phyloP scores from a whole-genome alignment of 2,113 vertebrate species.

The Tetrax tetrax region DNA sequence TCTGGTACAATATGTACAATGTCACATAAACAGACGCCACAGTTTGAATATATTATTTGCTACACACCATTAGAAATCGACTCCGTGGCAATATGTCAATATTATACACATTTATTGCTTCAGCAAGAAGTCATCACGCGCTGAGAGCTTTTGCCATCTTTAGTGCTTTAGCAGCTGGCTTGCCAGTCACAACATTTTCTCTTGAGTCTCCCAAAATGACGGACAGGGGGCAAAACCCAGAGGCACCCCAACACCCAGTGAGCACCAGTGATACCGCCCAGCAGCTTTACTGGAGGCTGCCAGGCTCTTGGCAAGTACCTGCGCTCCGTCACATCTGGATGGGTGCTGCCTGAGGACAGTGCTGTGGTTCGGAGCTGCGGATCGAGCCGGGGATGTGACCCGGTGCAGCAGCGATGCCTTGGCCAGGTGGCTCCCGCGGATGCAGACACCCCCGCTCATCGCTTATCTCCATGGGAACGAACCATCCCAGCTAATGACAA shows the following conservation, averaged over 20 bases:
- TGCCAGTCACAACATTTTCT: background rate
- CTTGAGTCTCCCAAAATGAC: background rate
- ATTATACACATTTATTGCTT: slow-evolving; percentile 21
- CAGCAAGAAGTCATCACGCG: background rate
- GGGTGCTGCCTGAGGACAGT: background rate
- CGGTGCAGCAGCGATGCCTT: background rate
- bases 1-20: background rate
- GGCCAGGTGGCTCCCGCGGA: background rate
- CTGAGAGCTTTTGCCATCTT: background rate
- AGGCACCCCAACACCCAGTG: background rate
- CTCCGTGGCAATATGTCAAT: background rate
- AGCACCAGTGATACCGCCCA: background rate
- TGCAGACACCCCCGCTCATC: background rate
- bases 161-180: background rate
- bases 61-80: slow-evolving; percentile 44
- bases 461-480: slow-evolving; percentile 56
- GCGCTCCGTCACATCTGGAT: background rate
- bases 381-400: background rate
- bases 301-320: background rate
- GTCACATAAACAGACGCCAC: slow-evolving; percentile 1
- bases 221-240: background rate
- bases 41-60: slow-evolving; percentile 39
- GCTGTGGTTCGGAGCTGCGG: background rate
- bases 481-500: slow-evolving; percentile 31
- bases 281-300: background rate